A percentile compares a stretch with the other conserved stretches of the same genome.
Conservation (phyloP, 2,888 invertebrate species). For the Andrena haemorrhoa region DNA sequence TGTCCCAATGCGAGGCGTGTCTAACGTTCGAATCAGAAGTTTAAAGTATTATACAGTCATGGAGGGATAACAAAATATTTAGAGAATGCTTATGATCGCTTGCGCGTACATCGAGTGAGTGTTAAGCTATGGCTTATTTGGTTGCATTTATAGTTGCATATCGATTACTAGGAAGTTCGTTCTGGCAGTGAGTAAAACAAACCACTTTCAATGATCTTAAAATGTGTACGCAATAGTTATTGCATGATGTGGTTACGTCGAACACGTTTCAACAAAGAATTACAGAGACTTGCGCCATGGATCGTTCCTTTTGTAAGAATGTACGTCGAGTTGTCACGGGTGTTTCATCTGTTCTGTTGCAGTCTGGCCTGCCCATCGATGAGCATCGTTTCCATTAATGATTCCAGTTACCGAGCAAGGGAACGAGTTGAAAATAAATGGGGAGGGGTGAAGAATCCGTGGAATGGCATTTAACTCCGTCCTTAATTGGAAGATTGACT, state of each 20-base stretch:
- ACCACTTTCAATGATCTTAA: not conserved
- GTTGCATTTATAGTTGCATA: not conserved
- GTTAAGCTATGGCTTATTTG: not conserved
- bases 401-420: slow-evolving; percentile 24
- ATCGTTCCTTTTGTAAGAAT: not conserved
- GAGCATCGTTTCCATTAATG: slow-evolving; percentile 16
- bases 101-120: slow-evolving; percentile 1
- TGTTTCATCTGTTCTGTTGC: not conserved
- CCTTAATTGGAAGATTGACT: slow-evolving; percentile 69
- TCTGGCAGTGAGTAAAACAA: slow-evolving; percentile 39
- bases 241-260: not conserved
- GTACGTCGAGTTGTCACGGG: slow-evolving; percentile 13
- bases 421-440: slow-evolving; percentile 30
- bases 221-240: not conserved
- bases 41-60: not conserved
- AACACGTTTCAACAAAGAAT: slow-evolving; percentile 10
- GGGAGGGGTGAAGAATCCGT: slow-evolving; percentile 57
- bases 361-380: not conserved
- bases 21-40: not conserved
- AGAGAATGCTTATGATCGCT: slow-evolving; percentile 8
- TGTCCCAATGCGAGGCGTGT: not conserved
- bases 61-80: not conserved
- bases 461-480: slow-evolving; percentile 76
- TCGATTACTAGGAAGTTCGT: slow-evolving; percentile 12
- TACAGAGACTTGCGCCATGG: not conserved